Percentiles rank a stretch among this genome's conserved stretches.
Conservation (phyloP, 2,797 vertebrate species). For the Squalus acanthias region DNA sequence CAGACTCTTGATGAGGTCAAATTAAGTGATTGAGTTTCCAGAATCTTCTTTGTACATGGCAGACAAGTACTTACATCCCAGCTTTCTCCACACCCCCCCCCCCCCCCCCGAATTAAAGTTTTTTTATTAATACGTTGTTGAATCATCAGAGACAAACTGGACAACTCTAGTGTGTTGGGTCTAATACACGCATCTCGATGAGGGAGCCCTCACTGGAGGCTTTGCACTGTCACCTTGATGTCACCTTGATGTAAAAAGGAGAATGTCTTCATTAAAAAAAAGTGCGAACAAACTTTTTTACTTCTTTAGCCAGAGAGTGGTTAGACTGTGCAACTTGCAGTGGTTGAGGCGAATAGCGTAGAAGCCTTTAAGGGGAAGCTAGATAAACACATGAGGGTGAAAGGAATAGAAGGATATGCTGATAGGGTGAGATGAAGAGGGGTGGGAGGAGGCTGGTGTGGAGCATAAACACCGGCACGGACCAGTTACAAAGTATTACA, state of each 20-base stretch:
- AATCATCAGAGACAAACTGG: slow-evolving; percentile 52
- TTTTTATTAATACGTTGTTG: slow-evolving; percentile 15
- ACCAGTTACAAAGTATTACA: no score
- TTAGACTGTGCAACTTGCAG: neutral
- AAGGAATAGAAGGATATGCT: no score
- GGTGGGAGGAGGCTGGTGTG: no score
- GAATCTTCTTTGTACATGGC: slow-evolving; percentile 53
- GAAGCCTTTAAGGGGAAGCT: no score
- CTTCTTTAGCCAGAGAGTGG: neutral
- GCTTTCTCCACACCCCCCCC: slow-evolving; percentile 28
- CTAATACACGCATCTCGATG: slow-evolving; percentile 54
- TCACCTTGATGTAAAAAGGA: slow-evolving; percentile 58
- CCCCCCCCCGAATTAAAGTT: slow-evolving; percentile 42
- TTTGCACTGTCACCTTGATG: slow-evolving; percentile 56
- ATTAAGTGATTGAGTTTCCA: slow-evolving; percentile 71
- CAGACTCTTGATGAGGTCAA: slow-evolving; percentile 50
- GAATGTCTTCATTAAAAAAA: neutral
- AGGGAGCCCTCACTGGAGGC: slow-evolving; percentile 54
- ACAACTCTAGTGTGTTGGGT: slow-evolving; percentile 55
- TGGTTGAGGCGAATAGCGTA: no score
- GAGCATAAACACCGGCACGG: no score
- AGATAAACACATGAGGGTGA: no score
- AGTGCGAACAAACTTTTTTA: neutral
- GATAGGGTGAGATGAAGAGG: no score
- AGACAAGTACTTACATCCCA: slow-evolving; percentile 50